Base-by-base conservation (phyloP, 2,888 invertebrate genomes). In the Acleris literana region DNA sequence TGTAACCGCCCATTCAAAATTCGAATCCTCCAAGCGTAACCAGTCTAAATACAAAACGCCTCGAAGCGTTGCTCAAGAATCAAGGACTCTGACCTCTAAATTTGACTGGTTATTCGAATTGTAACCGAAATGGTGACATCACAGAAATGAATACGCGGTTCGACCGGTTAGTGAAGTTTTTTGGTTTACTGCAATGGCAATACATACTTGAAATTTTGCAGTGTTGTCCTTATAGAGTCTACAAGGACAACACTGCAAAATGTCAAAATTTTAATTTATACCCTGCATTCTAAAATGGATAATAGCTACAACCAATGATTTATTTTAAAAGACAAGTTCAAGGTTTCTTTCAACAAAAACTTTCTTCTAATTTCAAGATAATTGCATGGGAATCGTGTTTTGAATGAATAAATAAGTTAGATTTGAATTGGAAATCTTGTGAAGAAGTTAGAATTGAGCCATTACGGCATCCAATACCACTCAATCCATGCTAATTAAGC, bases 111-210 rank as follows among this genome's bases (percentile, higher is more conserved):
- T 76, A 71, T 20, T 78, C 70, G 68, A 63, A 72, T 55, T 64
- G 74, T 74, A 74, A 72, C 74, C 72, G 76, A 72, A 69, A 69
- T 68, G 74, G 72, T 82, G 81, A 81, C 77, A 79, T 80, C 80
- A 80, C 72, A 69, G 60, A 64, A 76, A 76, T 73, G 71, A 73
- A 74, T 74, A 76, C 74, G 72, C 71, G 69, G 72, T 67, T 29
- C 49, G 71, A 80, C 80, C 77, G 78, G 81, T 81, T 73, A 62
- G 39, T 58, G 52, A 63, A 61, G 63, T 75, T 71, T 70, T 69
- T 64, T 7, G 17, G 25, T 22, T 16, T 16, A 25, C 33, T 54
- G 54, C 54, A 54, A 54, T 33, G n/a, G 54, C 5, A 11, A 51
- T 13, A 39, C 39, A 25, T 52, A 16, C 16, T 51, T 51, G 25